A percentile compares a stretch with the other conserved stretches of the same genome.
phyloP scores from a whole-genome alignment of 2,797 vertebrate genomes.

The Syndactyla subalaris region DNA sequence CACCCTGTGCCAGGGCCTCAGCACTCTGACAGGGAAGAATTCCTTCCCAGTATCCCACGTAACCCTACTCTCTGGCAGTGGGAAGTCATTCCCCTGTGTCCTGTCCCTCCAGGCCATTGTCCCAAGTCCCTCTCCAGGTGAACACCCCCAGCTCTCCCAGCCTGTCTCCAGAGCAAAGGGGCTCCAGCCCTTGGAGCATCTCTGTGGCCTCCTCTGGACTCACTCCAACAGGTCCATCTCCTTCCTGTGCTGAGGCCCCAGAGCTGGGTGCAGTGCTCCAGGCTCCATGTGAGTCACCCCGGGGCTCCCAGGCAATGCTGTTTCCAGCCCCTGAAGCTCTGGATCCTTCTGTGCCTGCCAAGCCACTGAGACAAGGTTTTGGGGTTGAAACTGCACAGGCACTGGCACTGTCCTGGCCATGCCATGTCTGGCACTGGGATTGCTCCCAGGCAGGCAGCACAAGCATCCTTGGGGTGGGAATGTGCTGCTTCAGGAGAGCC shows the following conservation, averaged over 20 bases:
- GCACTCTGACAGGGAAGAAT: rapidly evolving
- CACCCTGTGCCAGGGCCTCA: not conserved
- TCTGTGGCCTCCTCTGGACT: not conserved
- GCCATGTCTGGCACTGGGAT: not conserved
- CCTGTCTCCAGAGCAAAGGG: not conserved
- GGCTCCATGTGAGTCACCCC: rapidly evolving
- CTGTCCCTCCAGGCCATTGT: not conserved
- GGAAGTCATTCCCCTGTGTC: not conserved
- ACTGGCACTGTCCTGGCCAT: not conserved
- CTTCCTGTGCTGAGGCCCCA: not conserved
- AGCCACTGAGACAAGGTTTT: not conserved
- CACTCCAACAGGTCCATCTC: rapidly evolving
- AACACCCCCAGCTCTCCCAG: not conserved
- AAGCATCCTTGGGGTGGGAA: not conserved
- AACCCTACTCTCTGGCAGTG: rapidly evolving
- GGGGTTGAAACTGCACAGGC: not conserved
- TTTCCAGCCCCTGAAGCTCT: not conserved
- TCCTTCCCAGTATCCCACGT: rapidly evolving
- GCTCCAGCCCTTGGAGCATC: rapidly evolving
- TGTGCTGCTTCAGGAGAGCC: not conserved
- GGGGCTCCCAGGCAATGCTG: rapidly evolving
- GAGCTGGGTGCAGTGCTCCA: not conserved
- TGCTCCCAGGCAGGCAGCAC: not conserved
- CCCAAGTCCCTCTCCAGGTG: not conserved
- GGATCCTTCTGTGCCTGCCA: not conserved